Evolutionary conservation across 1,140 invertebrate species (phyloP).

Genomic region (Microplitis demolitor): DNA sequence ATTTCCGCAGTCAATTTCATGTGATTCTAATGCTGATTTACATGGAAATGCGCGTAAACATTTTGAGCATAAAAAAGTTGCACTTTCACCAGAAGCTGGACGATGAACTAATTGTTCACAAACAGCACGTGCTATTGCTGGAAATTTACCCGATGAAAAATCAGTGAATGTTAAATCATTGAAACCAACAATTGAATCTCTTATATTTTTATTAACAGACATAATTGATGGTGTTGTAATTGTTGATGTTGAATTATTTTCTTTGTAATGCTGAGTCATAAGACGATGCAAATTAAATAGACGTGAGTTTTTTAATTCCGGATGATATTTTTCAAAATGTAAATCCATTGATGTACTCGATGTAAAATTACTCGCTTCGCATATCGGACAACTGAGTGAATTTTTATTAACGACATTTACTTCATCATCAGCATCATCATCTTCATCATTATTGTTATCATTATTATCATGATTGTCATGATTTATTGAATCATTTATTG

Average conservation of each 20-base stretch:
- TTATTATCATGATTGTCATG: conserved; percentile 29
- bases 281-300: conserved; percentile 71
- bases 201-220: conserved; percentile 28
- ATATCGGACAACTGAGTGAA: conserved; percentile 62
- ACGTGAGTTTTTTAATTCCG: conserved; percentile 70
- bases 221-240: conserved; percentile 40
- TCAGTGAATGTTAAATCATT: conserved; percentile 79
- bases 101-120: conserved; percentile 74
- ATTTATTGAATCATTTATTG: conserved; percentile 33
- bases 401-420: conserved; percentile 8
- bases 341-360: conserved; percentile 66
- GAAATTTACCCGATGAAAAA: conserved; percentile 78
- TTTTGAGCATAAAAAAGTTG: conserved; percentile 73
- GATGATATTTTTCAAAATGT: conserved; percentile 76
- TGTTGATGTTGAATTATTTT: conserved; percentile 20
- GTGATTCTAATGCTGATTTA: conserved; percentile 71
- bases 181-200: conserved; percentile 66
- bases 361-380: conserved; percentile 67
- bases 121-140: conserved; percentile 73
- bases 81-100: conserved; percentile 64
- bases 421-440: conserved; percentile 25
- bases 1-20: conserved; percentile 65
- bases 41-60: conserved; percentile 79
- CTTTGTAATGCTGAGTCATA: conserved; percentile 57
- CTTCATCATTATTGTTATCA: conserved; percentile 1